Base-by-base conservation (phyloP, 2,113 vertebrate genomes). In the Hemichromis elongatus region DNA sequence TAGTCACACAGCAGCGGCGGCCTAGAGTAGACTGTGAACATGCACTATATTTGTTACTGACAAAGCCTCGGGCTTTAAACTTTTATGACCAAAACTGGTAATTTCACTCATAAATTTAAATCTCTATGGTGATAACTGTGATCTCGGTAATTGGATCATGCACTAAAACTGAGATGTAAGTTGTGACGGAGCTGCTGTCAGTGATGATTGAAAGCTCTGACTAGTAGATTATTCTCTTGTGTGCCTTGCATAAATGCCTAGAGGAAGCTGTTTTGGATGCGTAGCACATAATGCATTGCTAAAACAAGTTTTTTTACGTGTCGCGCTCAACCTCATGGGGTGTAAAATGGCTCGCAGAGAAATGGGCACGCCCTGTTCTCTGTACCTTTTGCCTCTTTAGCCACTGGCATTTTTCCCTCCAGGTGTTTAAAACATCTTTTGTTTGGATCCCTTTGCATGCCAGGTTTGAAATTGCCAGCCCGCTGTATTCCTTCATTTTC, bases 71-170 rank as follows among this genome's bases (percentile, higher is more conserved):
- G 81, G 55, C 86, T 80, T 84, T 84, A 66, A 86, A 87, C 45
- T 81, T 92, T 92, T 91, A 92, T 14, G 52, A 83, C 37, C 77
- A 53, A 10, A 78, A 68, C 33, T 85, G 35, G 83, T 91, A 79
- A 86, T 93, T 87, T 68, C 30, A 57, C 66, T 68, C 57, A 9
- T 28, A n/a, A 79, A 85, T 52, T 40, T 79, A 81, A 82, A 82
- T 88, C 84, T 91, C 61, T 30, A 4, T 9, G 56, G 66, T 12
- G 80, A 90, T 84, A 47, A 81, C 55, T 16, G 80, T 84, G 82
- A 84, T 90, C 63, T 77, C 75, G 2, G 90, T 92, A 86, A 93
- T 94, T 92, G 87, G 85, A 90, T 85, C 75, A 66, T 84, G 90
- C 87, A 80, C 83, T 92, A 87, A 91, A 87, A 83, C 33, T 84